Evolutionary conservation across 2,888 invertebrate genomes (phyloP), one percentile per base, ranked within the genome.

Genomic region (Acleris literana): DNA sequence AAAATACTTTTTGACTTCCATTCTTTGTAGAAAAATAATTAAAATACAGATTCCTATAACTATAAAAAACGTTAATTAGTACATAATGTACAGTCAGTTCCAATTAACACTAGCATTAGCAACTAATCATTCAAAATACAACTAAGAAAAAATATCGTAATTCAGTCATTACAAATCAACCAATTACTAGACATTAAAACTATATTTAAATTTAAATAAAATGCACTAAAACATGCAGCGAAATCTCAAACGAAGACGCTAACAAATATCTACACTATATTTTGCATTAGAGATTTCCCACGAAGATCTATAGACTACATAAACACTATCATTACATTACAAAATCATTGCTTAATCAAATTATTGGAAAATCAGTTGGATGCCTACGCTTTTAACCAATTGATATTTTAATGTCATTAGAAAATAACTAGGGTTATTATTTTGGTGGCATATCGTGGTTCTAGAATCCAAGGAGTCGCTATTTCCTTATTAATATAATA

Each of bases 1-100:
- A 64, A 61, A 58, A 60, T 61, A 65, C 65, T 56, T 59, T 63
- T 57, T 49, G 64, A 63, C 17, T 33, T 61, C 39, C 56, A 52
- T 56, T 64, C 49, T 59, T 25, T 20, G n/a, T 62, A 56, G 33
- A 61, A 62, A 20, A 55, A 51, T 17, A 53, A 16, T 33, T 55
- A 49, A 46, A 54, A 5, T 46, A 61, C 13, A 60, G 46, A 59
- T 49, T 18, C 43, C 25, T 56, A 48, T 18, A 54, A 49, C 43
- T 2, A 46, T 5, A 53, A 11, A 33, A 9, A 33, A 11, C 44
- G n/a, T 33, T 48, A 64, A 49, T 65, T 44, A 61, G 33, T 56
- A 61, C 60, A 29, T 17, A 51, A 61, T 60, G 55, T 61, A 65
- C 60, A 65, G 60, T 65, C 64, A 49, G 7, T 33, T 33, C 9